Conservation (phyloP, 2,888 invertebrate genomes). For the Patella depressa region DNA sequence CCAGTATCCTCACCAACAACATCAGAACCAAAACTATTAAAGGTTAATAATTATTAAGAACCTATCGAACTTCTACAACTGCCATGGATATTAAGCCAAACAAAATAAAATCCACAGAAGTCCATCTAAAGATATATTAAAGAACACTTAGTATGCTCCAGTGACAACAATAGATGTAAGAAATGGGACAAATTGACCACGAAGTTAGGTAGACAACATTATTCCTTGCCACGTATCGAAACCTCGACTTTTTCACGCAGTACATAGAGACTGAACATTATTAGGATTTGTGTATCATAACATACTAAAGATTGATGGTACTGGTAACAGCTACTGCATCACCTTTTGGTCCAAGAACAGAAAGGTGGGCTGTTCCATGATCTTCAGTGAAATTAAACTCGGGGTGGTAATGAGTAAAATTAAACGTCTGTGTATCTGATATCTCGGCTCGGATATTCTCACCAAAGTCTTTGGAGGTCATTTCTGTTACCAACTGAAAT, state of each 20-base stretch:
- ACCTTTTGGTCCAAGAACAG: slow-evolving; percentile 85
- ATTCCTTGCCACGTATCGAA: too few relatives aligned
- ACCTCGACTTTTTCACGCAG: too few relatives aligned
- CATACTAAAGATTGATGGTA: slow-evolving; percentile 86
- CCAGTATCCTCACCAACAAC: slow-evolving; percentile 74
- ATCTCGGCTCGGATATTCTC: slow-evolving; percentile 40
- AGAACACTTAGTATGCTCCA: too few relatives aligned
- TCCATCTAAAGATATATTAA: too few relatives aligned
- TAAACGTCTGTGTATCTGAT: slow-evolving; percentile 44
- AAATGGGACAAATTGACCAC: too few relatives aligned
- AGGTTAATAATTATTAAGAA: not conserved
- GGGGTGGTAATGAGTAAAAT: slow-evolving; percentile 66
- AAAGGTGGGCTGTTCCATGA: slow-evolving; percentile 91
- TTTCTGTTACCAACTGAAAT: slow-evolving; percentile 43
- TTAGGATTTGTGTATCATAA: not conserved
- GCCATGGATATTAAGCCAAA: too few relatives aligned
- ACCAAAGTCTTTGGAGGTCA: slow-evolving; percentile 44
- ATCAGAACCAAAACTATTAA: slow-evolving; percentile 84
- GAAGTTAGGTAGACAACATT: too few relatives aligned
- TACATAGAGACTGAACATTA: too few relatives aligned
- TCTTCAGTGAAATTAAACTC: slow-evolving; percentile 65
- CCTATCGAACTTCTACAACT: not conserved
- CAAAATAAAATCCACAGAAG: too few relatives aligned
- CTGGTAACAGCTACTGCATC: slow-evolving; percentile 93
- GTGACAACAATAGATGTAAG: too few relatives aligned